Evolutionary conservation across 2,113 vertebrate genomes (phyloP), one percentile per base, ranked within the genome.

Genomic region (Tympanuchus pallidicinctus): DNA sequence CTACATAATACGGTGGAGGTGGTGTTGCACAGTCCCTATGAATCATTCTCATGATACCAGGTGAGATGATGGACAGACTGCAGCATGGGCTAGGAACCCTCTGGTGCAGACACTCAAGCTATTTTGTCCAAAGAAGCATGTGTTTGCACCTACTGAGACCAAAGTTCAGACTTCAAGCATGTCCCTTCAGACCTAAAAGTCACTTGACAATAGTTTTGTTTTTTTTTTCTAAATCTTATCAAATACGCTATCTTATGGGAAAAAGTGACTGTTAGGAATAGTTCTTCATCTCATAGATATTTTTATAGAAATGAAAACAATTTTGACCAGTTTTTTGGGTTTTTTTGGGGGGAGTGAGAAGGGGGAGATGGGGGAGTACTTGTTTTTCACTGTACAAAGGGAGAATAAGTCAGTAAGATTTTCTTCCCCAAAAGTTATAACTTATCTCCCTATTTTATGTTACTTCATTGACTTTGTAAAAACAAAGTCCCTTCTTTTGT

Each of bases 51-150:
- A 13, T 3, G 17, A 8, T 17, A 25, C 16, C 13, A 6, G 28
- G 30, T 48, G 32, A 8, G 34, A 32, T 5, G 21, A 90, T 48
- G 14, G 8, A 11, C 16, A 59, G 52, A 40, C 3, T 59, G 20
- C 27, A 84, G 38, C 38, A 42, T 64, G 34, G 6, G 21, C 20
- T 57, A 61, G 32, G 69, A 27, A 8, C 0, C 4, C 16, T 4
- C 28, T 6, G 27, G 7, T 60, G 25, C 19, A 27, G 38, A 4
- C 12, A 21, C 0, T 5, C 4, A 30, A 27, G 2, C 8, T 20
- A 27, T 1, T 9, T 22, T 48, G 11, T 15, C 45, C 13, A 11
- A 38, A 80, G 19, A 10, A 7, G 5, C 17, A 1, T 4, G 19
- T 16, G 5, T 47, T 76, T 76, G 40, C 13, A 61, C 7, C 34